phyloP scores from a whole-genome alignment of 92 coral and sea anemone genomes.

The Palythoa caribaeorum region DNA sequence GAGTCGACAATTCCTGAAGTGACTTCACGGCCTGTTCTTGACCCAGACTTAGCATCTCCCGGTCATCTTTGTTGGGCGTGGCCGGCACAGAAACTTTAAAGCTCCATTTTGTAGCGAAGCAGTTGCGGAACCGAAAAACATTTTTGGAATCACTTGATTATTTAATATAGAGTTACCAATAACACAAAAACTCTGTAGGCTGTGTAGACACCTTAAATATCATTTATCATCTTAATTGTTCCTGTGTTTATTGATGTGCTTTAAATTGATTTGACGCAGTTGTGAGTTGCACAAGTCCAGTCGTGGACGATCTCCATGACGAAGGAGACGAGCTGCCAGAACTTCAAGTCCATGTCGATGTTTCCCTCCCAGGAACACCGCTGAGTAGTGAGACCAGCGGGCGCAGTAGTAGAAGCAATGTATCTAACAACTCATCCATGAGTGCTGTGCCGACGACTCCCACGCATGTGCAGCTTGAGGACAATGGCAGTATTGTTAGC shows the following conservation, averaged over 20 bases:
- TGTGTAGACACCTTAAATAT: too few relatives aligned
- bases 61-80: too few relatives aligned
- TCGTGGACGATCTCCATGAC: slow-evolving; percentile 50
- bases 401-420: slow-evolving; percentile 77
- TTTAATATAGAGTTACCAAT: too few relatives aligned
- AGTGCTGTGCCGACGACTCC: slow-evolving; percentile 80
- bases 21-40: too few relatives aligned
- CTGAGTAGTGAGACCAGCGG: slow-evolving; percentile 84
- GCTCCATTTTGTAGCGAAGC: too few relatives aligned
- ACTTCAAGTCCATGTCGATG: slow-evolving; percentile 83
- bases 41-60: too few relatives aligned
- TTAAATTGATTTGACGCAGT: background rate
- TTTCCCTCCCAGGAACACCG: slow-evolving; percentile 96
- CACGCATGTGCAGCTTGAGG: slow-evolving; percentile 85
- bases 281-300: slow-evolving; percentile 14
- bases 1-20: too few relatives aligned
- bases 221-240: background rate
- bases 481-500: slow-evolving; percentile 49
- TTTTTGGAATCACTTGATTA: too few relatives aligned
- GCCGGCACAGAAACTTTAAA: too few relatives aligned
- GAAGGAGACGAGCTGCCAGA: slow-evolving; percentile 69
- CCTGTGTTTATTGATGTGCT: too few relatives aligned
- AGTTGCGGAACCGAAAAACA: too few relatives aligned
- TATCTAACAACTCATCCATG: slow-evolving; percentile 49
- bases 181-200: too few relatives aligned